Conservation (phyloP, 2,797 vertebrate genomes). For the Poeciliopsis turneri region DNA sequence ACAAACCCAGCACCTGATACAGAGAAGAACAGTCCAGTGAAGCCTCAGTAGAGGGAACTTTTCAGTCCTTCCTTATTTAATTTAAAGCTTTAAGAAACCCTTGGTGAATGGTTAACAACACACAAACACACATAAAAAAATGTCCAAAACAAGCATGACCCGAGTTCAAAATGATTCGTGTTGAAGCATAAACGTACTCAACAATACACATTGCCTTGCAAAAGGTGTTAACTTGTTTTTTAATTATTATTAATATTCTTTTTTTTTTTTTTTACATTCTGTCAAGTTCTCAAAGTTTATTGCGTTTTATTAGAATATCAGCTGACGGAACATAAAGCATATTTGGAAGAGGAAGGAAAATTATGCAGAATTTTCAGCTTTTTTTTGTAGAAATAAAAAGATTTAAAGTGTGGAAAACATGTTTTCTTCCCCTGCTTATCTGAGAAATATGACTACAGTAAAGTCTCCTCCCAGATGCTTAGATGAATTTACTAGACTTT, state of each 20-base stretch:
- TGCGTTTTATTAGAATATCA: neutral
- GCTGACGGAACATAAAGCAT: neutral
- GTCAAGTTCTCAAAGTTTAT: neutral
- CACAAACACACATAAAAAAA: neutral
- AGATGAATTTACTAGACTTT: neutral
- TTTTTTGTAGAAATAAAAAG: neutral
- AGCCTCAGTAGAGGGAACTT: neutral
- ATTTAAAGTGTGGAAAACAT: neutral
- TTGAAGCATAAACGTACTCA: neutral
- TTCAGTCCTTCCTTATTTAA: neutral
- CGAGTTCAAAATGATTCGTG: neutral
- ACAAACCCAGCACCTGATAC: constrained; percentile 67
- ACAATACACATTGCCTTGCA: neutral
- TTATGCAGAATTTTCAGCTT: neutral
- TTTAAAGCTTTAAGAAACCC: neutral
- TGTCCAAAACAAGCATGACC: neutral
- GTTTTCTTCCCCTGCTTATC: neutral
- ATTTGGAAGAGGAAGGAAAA: neutral
- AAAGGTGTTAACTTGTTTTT: neutral
- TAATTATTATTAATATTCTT: neutral
- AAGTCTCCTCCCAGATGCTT: neutral
- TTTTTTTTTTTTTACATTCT: neutral
- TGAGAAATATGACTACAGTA: neutral
- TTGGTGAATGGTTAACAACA: neutral
- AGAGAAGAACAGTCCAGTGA: constrained; percentile 41